Conservation (phyloP, 92 coral and sea anemone genomes). For the Pocillopora meandrina region DNA sequence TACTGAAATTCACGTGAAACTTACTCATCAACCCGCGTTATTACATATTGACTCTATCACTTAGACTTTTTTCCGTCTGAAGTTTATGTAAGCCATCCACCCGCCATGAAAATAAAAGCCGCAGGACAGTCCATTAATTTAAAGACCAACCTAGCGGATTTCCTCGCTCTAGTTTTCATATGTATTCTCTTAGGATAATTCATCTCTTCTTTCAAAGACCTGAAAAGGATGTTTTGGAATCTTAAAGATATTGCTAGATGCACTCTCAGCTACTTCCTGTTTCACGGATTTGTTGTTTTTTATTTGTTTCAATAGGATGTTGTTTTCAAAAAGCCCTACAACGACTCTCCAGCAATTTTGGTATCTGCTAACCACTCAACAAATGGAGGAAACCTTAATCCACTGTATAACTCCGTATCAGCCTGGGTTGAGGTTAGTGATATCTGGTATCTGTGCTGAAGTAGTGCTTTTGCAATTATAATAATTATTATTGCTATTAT, state of each 20-base stretch:
- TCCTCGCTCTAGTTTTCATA: not conserved
- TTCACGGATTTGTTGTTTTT: not conserved
- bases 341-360: conserved; percentile 51
- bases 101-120: not conserved
- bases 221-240: not conserved
- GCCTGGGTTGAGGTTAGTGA: conserved; percentile 77
- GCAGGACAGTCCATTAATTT: not conserved
- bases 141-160: not conserved
- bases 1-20: too few relatives aligned
- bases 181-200: not conserved
- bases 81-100: not conserved
- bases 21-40: too few relatives aligned
- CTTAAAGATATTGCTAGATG: not conserved
- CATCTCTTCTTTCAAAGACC: not conserved
- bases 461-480: too few relatives aligned
- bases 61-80: too few relatives aligned
- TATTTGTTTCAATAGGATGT: conserved; percentile 23
- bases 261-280: not conserved
- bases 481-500: too few relatives aligned
- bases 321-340: conserved; percentile 34
- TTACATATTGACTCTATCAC: too few relatives aligned
- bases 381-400: conserved; percentile 47
- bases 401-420: conserved; percentile 63
- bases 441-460: too few relatives aligned
- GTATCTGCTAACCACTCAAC: conserved; percentile 62